Conservation (phyloP, 2,797 vertebrate genomes). For the Centroberyx gerrardi region DNA sequence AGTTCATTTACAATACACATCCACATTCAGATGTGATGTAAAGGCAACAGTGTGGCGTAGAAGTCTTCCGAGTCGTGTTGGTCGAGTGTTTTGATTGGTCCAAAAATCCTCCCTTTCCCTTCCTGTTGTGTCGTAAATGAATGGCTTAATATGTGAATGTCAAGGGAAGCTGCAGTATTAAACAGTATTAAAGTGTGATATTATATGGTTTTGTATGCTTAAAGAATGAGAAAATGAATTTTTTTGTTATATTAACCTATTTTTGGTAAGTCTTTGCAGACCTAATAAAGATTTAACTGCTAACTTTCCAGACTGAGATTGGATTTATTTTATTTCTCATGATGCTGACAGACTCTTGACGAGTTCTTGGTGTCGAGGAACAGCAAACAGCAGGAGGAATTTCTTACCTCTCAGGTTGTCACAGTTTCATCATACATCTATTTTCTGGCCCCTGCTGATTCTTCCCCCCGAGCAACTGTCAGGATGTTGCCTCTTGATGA, state of each 20-base stretch:
- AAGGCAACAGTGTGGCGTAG: conserved; percentile 45
- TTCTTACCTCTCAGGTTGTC: conserved; percentile 37
- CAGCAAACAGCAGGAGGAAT: conserved; percentile 14
- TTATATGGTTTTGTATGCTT: conserved; percentile 84
- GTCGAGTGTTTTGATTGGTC: conserved; percentile 50
- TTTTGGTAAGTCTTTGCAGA: conserved; percentile 84
- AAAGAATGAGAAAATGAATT: conserved; percentile 67
- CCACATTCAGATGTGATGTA: conserved; percentile 35
- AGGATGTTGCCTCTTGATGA: conserved; percentile 36
- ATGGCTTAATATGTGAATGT: conserved; percentile 68
- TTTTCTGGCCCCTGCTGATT: conserved; percentile 51
- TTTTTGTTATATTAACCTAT: conserved; percentile 88
- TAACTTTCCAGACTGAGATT: conserved; percentile 73
- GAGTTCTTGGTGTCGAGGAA: conserved; percentile 2
- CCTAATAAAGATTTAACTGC: conserved; percentile 86
- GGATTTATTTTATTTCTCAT: conserved; percentile 52
- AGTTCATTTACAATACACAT: conserved; percentile 39
- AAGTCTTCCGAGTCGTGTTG: conserved; percentile 40
- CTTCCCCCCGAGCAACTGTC: conserved; percentile 39
- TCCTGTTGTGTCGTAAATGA: conserved; percentile 60
- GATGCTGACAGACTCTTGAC: not conserved
- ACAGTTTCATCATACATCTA: conserved; percentile 54
- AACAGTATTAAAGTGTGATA: conserved; percentile 74
- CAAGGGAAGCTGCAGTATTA: conserved; percentile 55
- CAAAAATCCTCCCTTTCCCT: conserved; percentile 31